Conservation (phyloP, 1,140 invertebrate genomes). For the Leptestheria dahalacensis region DNA sequence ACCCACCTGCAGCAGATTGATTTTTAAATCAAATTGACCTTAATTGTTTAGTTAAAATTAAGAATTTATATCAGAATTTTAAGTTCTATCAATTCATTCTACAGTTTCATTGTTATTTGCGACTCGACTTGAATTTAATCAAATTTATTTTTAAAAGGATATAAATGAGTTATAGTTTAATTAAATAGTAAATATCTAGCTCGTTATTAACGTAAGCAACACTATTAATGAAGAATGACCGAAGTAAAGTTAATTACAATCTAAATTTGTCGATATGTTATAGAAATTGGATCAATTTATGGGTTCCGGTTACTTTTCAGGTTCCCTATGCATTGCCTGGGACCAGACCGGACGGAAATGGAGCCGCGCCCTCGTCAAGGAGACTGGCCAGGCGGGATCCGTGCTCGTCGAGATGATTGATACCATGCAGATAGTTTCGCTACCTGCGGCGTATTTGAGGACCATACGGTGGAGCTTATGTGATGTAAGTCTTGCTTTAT, state of each 20-base stretch:
- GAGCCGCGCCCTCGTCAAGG: background rate
- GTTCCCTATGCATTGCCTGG: background rate
- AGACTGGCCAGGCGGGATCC: background rate
- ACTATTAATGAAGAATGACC: background rate
- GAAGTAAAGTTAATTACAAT: background rate
- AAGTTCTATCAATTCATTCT: no score
- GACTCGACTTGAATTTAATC: no score
- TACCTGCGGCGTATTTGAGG: background rate
- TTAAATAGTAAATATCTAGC: no score
- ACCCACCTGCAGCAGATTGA: no score
- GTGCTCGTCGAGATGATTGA: background rate
- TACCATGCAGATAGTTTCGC: background rate
- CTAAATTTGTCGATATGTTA: background rate
- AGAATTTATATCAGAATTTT: no score
- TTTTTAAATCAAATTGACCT: no score
- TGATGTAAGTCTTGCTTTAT: background rate
- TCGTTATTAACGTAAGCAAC: no score
- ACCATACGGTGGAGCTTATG: background rate
- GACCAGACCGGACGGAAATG: background rate
- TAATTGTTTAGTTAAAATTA: no score
- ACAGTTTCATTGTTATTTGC: no score
- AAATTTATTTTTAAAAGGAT: no score
- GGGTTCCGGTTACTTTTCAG: background rate
- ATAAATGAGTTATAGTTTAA: no score
- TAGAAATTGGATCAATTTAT: background rate